These are phyloP conservation scores for Pituophis catenifer DNA, from an alignment of 2,113 vertebrate species.

Conservation along the genomic window DNA sequence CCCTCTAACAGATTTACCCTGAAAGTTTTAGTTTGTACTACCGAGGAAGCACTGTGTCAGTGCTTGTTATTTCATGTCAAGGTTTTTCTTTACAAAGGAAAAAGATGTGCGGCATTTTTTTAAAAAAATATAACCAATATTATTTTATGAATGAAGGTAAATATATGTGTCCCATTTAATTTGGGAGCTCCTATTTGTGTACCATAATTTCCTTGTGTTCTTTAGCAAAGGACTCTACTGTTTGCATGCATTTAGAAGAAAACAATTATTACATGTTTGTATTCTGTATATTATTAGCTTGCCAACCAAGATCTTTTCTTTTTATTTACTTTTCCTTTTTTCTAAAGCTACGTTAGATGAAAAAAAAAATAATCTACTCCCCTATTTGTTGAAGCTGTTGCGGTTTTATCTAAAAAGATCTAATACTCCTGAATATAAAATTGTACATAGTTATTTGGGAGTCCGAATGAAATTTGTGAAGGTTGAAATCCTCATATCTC, in stretches of 20 bases:
- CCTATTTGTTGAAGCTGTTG: not conserved
- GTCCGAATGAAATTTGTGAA: not conserved
- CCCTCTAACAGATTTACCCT: not conserved
- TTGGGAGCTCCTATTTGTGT: not conserved
- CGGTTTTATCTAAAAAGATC: not conserved
- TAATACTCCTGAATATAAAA: not conserved
- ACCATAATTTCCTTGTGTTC: not conserved
- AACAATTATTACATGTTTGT: not conserved
- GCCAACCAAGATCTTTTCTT: not conserved
- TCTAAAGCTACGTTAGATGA: not conserved
- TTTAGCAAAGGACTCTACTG: not conserved
- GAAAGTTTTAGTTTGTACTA: slow-evolving; percentile 38
- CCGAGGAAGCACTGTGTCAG: not conserved
- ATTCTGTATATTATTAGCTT: not conserved
- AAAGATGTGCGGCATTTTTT: not conserved
- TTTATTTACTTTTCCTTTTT: not conserved
- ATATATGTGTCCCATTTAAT: not conserved
- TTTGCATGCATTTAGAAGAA: not conserved
- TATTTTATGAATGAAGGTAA: not conserved
- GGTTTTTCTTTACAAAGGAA: slow-evolving; percentile 20
- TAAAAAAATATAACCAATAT: not conserved
- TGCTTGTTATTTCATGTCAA: slow-evolving; percentile 23
- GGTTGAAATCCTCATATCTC: not conserved
- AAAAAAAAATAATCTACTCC: not conserved
- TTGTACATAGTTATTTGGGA: not conserved